These are phyloP conservation scores for Taenaris catops DNA, from an alignment of 2,888 invertebrate species.

Conservation along the genomic window DNA sequence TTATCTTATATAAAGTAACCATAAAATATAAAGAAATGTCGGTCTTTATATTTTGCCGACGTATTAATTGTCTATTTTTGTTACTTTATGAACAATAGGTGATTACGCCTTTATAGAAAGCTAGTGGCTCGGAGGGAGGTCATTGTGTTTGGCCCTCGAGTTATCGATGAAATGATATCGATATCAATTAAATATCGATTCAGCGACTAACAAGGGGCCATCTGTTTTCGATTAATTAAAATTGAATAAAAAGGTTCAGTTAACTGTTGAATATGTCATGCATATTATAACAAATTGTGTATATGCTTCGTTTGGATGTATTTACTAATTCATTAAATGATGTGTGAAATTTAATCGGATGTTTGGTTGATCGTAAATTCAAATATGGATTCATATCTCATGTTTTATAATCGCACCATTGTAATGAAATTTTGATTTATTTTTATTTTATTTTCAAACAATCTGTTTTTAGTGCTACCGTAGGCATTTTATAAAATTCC, in stretches of 20 bases:
- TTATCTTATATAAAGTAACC: conserved; percentile 12
- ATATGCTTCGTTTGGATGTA: too few relatives aligned
- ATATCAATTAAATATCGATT: conserved; percentile 70
- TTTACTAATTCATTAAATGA: too few relatives aligned
- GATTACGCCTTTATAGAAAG: conserved; percentile 71
- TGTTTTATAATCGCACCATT: too few relatives aligned
- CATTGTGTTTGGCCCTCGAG: conserved; percentile 60
- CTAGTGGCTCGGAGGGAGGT: conserved; percentile 56
- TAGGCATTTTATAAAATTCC: too few relatives aligned
- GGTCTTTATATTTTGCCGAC: conserved; percentile 22
- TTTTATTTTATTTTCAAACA: too few relatives aligned
- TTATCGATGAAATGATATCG: conserved; percentile 39
- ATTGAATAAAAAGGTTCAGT: conserved; percentile 34
- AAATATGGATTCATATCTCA: too few relatives aligned
- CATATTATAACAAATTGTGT: too few relatives aligned
- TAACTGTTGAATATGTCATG: conserved; percentile 34
- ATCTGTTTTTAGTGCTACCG: too few relatives aligned
- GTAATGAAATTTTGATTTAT: too few relatives aligned
- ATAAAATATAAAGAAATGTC: conserved; percentile 17
- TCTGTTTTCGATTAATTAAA: conserved; percentile 75
- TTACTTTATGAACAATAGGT: conserved; percentile 67
- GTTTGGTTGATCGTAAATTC: too few relatives aligned
- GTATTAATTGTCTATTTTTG: conserved; percentile 55
- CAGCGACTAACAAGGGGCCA: conserved; percentile 68
- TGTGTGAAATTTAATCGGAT: too few relatives aligned